These are phyloP conservation scores for Tychaedon coryphoeus DNA, from an alignment of 2,113 vertebrate species.

Conservation along the genomic window DNA sequence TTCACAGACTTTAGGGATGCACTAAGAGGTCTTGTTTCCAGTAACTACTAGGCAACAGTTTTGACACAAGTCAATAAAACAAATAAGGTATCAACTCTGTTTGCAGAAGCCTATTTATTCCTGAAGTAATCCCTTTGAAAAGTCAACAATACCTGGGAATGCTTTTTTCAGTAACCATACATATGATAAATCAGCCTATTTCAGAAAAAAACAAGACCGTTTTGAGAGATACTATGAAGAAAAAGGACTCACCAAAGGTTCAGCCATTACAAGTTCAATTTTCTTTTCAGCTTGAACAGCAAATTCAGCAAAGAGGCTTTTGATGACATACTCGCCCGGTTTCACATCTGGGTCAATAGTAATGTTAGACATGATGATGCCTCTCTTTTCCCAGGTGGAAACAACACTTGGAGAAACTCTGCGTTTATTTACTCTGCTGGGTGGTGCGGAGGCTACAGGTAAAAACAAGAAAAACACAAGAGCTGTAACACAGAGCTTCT, in stretches of 20 bases:
- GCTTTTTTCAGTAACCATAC: not conserved
- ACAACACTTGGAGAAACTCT: slow-evolving; percentile 72
- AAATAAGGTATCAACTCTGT: not conserved
- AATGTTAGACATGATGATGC: slow-evolving; percentile 93
- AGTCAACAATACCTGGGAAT: not conserved
- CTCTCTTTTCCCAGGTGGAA: slow-evolving; percentile 78
- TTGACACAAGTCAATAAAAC: not conserved
- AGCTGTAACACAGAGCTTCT: not conserved
- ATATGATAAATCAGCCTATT: not conserved
- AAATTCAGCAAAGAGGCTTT: slow-evolving; percentile 98
- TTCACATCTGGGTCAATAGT: slow-evolving; percentile 98
- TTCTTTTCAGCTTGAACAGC: slow-evolving; percentile 98
- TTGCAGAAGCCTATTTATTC: not conserved
- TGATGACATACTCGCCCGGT: slow-evolving; percentile 99
- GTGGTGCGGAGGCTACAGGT: slow-evolving; percentile 82
- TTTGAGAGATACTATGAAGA: not conserved
- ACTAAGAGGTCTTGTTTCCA: not conserved
- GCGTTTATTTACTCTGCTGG: slow-evolving; percentile 84
- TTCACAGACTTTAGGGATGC: not conserved
- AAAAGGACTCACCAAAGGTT: slow-evolving; percentile 91
- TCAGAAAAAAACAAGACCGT: not conserved
- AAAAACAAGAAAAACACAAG: not conserved
- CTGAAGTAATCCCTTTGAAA: not conserved
- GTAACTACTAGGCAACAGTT: not conserved
- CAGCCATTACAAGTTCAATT: slow-evolving; percentile 99